Conservation (phyloP, 2,888 invertebrate species). For the Dasypogon diadema region DNA sequence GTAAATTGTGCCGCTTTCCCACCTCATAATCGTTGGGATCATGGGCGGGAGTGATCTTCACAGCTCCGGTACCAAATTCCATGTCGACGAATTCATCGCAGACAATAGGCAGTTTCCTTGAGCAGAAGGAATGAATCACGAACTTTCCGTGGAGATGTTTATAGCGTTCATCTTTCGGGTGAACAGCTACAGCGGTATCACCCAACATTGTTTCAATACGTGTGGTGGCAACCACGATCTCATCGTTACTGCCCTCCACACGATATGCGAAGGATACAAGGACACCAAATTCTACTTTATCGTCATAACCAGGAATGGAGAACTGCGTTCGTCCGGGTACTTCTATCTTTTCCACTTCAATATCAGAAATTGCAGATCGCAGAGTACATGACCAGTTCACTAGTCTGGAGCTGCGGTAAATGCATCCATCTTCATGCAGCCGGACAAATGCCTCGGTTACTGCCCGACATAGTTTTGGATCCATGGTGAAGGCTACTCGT, state of each 20-base stretch:
- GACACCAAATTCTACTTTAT: conserved; percentile 90
- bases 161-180: conserved; percentile 91
- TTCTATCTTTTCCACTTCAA: conserved; percentile 97
- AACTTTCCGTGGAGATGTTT: conserved; percentile 83
- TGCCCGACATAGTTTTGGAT: conserved; percentile 85
- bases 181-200: conserved; percentile 97
- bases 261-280: conserved; percentile 93
- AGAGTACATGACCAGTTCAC: conserved; percentile 99
- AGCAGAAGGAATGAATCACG: conserved; percentile 89
- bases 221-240: conserved; percentile 95
- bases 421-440: conserved; percentile 86
- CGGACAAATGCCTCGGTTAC: conserved; percentile 95
- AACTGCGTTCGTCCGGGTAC: conserved; percentile 87
- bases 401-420: conserved; percentile 92
- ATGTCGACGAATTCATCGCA: conserved; percentile 95
- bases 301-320: conserved; percentile 82
- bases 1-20: conserved; percentile 88
- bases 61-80: conserved; percentile 97
- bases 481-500: conserved; percentile 96
- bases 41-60: conserved; percentile 98
- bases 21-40: conserved; percentile 97
- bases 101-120: conserved; percentile 87
- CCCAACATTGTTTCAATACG: conserved; percentile 98
- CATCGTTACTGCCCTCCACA: conserved; percentile 74
- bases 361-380: conserved; percentile 98